Conservation (phyloP, 2,797 vertebrate species). For the Chelon auratus region DNA sequence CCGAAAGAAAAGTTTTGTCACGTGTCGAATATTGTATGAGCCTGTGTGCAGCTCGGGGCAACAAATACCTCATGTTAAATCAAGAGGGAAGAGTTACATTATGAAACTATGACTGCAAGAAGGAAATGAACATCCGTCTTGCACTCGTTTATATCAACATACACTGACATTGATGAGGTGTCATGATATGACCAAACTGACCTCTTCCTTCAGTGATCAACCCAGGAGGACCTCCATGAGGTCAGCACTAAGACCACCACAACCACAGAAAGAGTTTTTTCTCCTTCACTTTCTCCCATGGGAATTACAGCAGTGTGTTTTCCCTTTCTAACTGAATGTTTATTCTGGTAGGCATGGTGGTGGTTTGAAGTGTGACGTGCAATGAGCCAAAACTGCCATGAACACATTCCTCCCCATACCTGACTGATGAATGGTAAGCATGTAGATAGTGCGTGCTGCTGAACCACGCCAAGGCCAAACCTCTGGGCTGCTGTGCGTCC, state of each 20-base stretch:
- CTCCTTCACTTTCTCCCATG: constrained; percentile 53
- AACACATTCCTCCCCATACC: constrained; percentile 65
- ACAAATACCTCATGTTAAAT: constrained; percentile 14
- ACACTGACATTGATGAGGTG: constrained; percentile 58
- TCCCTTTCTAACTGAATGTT: constrained; percentile 54
- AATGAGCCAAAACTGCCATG: constrained; percentile 67
- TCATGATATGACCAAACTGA: constrained; percentile 50
- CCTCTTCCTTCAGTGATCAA: constrained; percentile 47
- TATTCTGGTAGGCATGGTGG: constrained; percentile 69
- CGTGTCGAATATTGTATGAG: neutral
- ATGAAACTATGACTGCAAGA: neutral
- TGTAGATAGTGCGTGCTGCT: constrained; percentile 46
- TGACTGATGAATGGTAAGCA: constrained; percentile 61
- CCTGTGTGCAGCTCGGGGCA: constrained; percentile 1
- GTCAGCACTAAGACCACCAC: constrained; percentile 54
- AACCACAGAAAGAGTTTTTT: constrained; percentile 47
- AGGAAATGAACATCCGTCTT: constrained; percentile 24
- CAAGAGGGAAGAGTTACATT: too few relatives aligned
- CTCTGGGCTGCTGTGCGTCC: constrained; percentile 15
- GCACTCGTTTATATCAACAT: constrained; percentile 43
- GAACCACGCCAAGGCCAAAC: constrained; percentile 35
- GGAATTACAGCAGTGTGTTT: constrained; percentile 66
- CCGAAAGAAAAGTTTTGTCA: neutral
- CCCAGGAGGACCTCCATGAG: constrained; percentile 59
- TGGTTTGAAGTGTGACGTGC: constrained; percentile 68